Conservation (phyloP, 2,113 vertebrate species). For the Microtus oregoni region DNA sequence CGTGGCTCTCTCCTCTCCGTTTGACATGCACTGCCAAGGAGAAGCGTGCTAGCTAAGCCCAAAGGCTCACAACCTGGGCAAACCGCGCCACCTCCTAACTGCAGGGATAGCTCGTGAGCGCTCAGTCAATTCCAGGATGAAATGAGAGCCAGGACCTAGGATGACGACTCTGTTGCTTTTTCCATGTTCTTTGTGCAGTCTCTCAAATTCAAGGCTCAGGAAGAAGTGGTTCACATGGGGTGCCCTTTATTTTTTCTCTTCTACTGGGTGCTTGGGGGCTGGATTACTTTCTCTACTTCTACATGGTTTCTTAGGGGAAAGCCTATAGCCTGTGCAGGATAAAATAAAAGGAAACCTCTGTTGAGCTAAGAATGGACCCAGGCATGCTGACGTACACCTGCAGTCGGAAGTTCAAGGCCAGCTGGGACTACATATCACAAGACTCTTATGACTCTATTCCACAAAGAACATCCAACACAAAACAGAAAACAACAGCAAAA, state of each 20-base stretch:
- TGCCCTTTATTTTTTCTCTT: not conserved
- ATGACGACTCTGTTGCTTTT: not conserved
- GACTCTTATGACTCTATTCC: not conserved
- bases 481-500: not conserved
- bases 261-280: not conserved
- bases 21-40: not conserved
- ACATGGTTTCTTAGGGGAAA: not conserved
- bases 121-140: not conserved
- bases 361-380: not conserved
- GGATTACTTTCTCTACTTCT: not conserved
- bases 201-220: not conserved
- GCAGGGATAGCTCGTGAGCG: fast-evolving
- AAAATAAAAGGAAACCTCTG: not conserved
- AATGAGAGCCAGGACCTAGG: not conserved
- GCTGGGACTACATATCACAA: not conserved
- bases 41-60: not conserved
- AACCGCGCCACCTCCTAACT: not conserved
- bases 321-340: not conserved
- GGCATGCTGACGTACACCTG: not conserved
- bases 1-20: not conserved
- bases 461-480: not conserved
- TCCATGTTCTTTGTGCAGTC: not conserved
- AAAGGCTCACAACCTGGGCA: not conserved
- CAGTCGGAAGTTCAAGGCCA: not conserved
- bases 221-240: not conserved